Percentiles rank a stretch among this genome's conserved stretches.
phyloP scores from a whole-genome alignment of 2,113 vertebrate genomes.

The Excalfactoria chinensis region DNA sequence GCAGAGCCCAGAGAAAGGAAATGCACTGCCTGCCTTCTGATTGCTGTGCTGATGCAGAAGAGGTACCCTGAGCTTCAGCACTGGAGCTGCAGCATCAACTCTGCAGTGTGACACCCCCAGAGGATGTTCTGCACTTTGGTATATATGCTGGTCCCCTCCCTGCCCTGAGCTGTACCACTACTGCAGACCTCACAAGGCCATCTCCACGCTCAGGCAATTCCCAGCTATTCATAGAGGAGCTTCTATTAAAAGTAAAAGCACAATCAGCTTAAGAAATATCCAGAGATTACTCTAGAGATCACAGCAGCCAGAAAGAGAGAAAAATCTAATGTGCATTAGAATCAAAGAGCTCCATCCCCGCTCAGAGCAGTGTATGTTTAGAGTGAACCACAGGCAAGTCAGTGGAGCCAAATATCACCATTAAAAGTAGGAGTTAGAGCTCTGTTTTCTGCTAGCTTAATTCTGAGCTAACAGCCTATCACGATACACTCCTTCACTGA shows the following conservation, averaged over 20 bases:
- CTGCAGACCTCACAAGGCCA: constrained; percentile 10
- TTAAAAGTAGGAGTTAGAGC: background rate
- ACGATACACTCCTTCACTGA: background rate
- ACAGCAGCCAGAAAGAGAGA: constrained; percentile 25
- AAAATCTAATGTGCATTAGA: background rate
- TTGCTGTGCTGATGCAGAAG: background rate
- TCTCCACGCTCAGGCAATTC: background rate
- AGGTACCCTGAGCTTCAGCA: background rate
- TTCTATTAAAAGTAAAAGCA: constrained; percentile 75
- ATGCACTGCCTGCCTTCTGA: background rate
- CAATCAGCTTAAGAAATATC: constrained; percentile 73
- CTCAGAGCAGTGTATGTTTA: background rate
- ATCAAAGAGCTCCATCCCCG: background rate
- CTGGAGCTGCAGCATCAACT: constrained; percentile 28
- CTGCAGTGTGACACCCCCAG: background rate
- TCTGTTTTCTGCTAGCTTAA: background rate
- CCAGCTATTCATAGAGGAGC: constrained; percentile 66
- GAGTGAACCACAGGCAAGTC: background rate
- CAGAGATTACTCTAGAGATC: constrained; percentile 70
- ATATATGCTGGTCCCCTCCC: background rate
- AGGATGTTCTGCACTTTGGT: background rate
- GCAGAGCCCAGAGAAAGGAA: background rate
- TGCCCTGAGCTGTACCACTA: background rate
- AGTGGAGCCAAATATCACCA: background rate
- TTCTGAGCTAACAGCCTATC: background rate